Base-by-base conservation (phyloP, 2,113 vertebrate genomes). In the Desmodus rotundus region DNA sequence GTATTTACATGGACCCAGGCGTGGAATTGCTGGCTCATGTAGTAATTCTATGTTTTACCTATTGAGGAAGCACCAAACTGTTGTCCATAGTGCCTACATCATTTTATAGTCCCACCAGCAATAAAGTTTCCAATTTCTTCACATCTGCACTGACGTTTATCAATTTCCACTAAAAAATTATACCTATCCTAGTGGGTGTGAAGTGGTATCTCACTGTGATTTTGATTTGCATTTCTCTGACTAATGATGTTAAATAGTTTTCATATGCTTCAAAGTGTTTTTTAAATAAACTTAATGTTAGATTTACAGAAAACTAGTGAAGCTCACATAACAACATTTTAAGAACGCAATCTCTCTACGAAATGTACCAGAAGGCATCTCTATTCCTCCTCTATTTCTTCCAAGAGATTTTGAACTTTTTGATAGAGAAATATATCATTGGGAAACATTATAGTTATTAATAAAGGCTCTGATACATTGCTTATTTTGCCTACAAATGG, bases 321-420 rank as follows among this genome's bases (percentile, higher is more conserved):
- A 95, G 58, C 72, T 56, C 93, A 50, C 41, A 47, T 61, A 54
- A 92, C n/a, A 78, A 16, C 31, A 94, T 93, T 88, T 89, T 90
- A 89, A 63, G 85, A 81, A 81, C 33, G 68, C 0, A 67, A 14
- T 80, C 12, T 15, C 12, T 47, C 72, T n/a, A 61, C 73, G 47
- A 94, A 63, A 90, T 72, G 20, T 76, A 15, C 20, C 70, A 12
- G 47, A 77, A 58, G 15, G 7, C 36, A 31, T 85, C 26, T 83
- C 68, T 83, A 8, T 12, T 2, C 24, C 15, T 87, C 22, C 17
- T 50, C 61, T 50, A 89, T 5, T 36, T 89, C 16, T 87, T 89
- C 26, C 8, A 63, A 45, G 74, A 43, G 13, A 61, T 85, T 65
- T 89, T 84, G 38, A 67, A 65, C 16, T 65, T 78, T 87, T 61